Base-by-base conservation (phyloP, 1,140 invertebrate genomes). In the Helicoverpa armigera region DNA sequence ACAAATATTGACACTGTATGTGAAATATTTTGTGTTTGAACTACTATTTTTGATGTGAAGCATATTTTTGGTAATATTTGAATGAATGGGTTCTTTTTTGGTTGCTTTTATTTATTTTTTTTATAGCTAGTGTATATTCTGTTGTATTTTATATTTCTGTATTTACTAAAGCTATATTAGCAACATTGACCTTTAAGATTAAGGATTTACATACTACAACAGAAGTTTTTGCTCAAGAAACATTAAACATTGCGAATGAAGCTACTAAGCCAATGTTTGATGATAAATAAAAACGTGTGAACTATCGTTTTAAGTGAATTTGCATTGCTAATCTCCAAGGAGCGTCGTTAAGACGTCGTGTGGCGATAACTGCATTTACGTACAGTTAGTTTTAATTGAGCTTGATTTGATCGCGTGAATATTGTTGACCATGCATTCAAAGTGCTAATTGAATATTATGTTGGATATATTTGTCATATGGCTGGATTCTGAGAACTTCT, bases 251-350 rank as follows among this genome's bases (percentile, higher is more conserved):
- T 16, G 16, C 3, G 10, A 50, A 50, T 50, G 10, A 35, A 67
- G 65, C 16, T 69, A 16, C 43, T 69, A 12, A 23, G 16, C 18
- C 18, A 69, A 69, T 69, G 50, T 69, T 69, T 50, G 50, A 69
- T 10, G 65, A 48, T 50, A 3, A 50, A 69, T 69, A 50, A 69
- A 69, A 50, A 50, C 65, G 18, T 10, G 10, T 69, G 65, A 69
- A 16, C n/a, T 13, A 50, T 69, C 43, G 65, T 51, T 69, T 50
- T 29, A 69, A 50, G 16, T 69, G 18, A 69, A 69, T 67, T 67
- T 69, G 43, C 43, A 69, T 18, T 69, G 65, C 43, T 50, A 69
- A 69, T 69, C 65, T 11, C 50, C 65, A 69, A 69, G 65, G 65
- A 16, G 43, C 5, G n/a, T 69, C 16, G 65, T 69, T 69, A 69